Conservation (phyloP, 2,113 vertebrate species). For the Saccopteryx leptura region DNA sequence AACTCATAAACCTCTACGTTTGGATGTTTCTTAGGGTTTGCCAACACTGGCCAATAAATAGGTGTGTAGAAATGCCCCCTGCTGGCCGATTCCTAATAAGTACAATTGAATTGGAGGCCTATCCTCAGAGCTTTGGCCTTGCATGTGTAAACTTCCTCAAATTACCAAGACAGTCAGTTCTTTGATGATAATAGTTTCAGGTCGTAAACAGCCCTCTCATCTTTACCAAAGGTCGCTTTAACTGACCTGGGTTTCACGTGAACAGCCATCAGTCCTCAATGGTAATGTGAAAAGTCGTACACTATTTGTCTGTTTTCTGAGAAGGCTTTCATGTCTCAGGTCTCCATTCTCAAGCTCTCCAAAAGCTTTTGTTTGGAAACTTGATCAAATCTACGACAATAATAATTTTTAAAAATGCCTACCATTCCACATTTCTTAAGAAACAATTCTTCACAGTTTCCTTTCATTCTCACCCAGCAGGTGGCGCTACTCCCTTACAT, state of each 20-base stretch:
- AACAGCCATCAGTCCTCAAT: background rate
- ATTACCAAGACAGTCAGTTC: background rate
- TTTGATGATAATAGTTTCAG: background rate
- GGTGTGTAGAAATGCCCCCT: background rate
- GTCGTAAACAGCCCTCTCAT: background rate
- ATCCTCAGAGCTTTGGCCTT: background rate
- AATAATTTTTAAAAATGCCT: background rate
- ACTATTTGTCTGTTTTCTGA: constrained; percentile 22
- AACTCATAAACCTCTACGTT: background rate
- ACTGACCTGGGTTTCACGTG: background rate
- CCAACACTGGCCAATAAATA: background rate
- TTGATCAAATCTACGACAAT: background rate
- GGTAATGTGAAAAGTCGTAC: background rate
- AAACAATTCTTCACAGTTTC: background rate
- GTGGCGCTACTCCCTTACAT: constrained; percentile 61
- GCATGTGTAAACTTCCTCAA: background rate
- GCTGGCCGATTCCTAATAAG: background rate
- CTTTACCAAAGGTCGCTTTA: background rate
- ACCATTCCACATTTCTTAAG: background rate
- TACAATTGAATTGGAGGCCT: background rate
- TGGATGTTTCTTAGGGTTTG: background rate
- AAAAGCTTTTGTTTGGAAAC: constrained; percentile 25
- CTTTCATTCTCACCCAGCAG: constrained; percentile 64
- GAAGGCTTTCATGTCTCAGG: background rate
- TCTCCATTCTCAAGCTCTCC: background rate